These are phyloP conservation scores for Xanthia togata DNA, from an alignment of 2,888 invertebrate genomes.

Conservation along the genomic window DNA sequence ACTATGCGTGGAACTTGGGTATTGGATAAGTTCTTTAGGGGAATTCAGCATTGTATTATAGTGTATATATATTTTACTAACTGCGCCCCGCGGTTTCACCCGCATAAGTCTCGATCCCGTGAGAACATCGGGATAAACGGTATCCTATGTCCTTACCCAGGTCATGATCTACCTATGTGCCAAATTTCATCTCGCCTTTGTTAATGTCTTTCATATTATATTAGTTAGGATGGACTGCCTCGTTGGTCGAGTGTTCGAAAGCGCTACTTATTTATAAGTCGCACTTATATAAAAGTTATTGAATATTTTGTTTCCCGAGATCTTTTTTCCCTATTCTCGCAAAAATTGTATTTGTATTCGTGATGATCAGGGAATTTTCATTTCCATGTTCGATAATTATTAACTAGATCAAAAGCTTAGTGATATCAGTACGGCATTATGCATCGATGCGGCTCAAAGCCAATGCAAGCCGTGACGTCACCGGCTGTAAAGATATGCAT, in stretches of 20 bases:
- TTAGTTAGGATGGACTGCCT: no score
- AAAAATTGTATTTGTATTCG: background rate
- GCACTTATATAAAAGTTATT: no score
- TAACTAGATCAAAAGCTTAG: constrained; percentile 32
- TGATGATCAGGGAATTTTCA: background rate
- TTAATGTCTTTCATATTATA: no score
- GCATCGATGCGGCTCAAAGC: constrained; percentile 42
- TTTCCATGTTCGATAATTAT: background rate
- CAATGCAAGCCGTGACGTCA: constrained; percentile 46
- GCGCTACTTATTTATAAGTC: no score
- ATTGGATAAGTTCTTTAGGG: constrained; percentile 26
- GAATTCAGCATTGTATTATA: background rate
- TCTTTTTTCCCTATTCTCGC: background rate
- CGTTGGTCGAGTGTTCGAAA: no score
- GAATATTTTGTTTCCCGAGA: background rate
- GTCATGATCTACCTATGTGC: no score
- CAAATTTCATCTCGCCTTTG: no score
- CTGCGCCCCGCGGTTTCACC: no score
- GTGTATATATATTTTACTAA: background rate
- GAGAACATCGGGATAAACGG: no score
- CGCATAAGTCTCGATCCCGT: no score
- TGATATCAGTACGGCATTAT: constrained; percentile 17
- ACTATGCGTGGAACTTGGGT: constrained; percentile 22
- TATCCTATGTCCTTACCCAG: no score
- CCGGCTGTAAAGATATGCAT: constrained; percentile 41